Evolutionary conservation across 2,888 invertebrate genomes (phyloP), one percentile per base, ranked within the genome.

Genomic region (Euplagia quadripunctaria): DNA sequence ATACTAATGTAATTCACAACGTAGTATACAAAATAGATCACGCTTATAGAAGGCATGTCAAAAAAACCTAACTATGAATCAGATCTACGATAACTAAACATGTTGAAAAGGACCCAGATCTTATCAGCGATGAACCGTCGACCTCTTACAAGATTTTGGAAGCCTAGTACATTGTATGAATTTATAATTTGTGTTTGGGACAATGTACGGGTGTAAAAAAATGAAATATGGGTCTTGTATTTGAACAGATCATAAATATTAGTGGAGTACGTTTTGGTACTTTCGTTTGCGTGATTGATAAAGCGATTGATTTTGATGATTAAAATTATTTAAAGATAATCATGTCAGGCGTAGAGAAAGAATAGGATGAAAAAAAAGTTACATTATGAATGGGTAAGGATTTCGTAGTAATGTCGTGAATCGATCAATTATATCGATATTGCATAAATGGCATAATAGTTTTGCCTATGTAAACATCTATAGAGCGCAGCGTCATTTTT

Each of bases 161-260:
- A 88, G 90, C 94, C 93, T 94, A 90, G 93, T 94, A 93, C 92
- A 90, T 89, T 90, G 90, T 93, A 92, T 93, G 94, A 94, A 93
- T 94, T 90, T 90, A 88, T 92, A 92, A 93, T 92, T 87, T 83
- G 81, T 79, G 71, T 78, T 76, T 82, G 80, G 74, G 77, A 80
- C 74, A 80, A 31, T 79, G 71, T 65, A 69, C 71, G 74, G 75
- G 43, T 75, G 69, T 66, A 76, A 76, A 83, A 78, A 83, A 80
- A 72, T 64, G 67, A 82, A 82, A 74, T 64, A 82, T 80, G 80
- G 76, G 66, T 80, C 82, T 80, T 79, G 73, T 80, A 73, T 82
- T 82, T 80, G 84, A 84, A 69, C 69, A 74, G 73, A 73, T 81
- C 83, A 74, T 83, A 85, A 84, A 83, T 83, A 77, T 84, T 78